These are phyloP conservation scores for Empidonax alnorum DNA, from an alignment of 2,113 vertebrate genomes.

Conservation along the genomic window DNA sequence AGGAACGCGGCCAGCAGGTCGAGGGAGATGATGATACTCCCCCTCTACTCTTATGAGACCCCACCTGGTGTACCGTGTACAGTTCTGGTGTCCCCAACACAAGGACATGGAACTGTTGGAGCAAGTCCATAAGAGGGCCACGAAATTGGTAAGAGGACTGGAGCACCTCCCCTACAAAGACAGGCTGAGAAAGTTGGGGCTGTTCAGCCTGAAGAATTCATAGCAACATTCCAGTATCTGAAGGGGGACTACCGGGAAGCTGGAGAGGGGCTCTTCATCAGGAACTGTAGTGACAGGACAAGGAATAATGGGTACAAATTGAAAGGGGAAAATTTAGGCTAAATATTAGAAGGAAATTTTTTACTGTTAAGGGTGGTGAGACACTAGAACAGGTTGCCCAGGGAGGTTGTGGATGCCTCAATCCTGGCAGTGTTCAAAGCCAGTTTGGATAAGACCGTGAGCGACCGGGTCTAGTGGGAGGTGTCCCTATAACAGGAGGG, in stretches of 20 bases:
- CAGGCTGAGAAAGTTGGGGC: background rate
- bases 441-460: background rate
- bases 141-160: background rate
- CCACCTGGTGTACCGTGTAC: background rate
- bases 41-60: background rate
- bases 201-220: background rate
- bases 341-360: background rate
- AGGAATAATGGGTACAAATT: background rate
- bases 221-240: background rate
- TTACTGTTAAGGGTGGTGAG: background rate
- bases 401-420: background rate
- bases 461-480: background rate
- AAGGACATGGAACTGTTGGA: background rate
- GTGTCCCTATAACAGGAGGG: background rate
- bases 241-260: background rate
- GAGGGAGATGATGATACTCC: background rate
- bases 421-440: background rate
- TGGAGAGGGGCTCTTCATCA: too few species aligned
- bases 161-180: background rate
- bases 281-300: background rate
- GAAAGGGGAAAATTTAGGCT: background rate
- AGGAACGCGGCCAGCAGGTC: background rate
- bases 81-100: background rate
- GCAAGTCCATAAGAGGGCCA: background rate
- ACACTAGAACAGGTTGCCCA: background rate